Conservation (phyloP, 2,888 invertebrate species). For the Gandaritis pyraliata region DNA sequence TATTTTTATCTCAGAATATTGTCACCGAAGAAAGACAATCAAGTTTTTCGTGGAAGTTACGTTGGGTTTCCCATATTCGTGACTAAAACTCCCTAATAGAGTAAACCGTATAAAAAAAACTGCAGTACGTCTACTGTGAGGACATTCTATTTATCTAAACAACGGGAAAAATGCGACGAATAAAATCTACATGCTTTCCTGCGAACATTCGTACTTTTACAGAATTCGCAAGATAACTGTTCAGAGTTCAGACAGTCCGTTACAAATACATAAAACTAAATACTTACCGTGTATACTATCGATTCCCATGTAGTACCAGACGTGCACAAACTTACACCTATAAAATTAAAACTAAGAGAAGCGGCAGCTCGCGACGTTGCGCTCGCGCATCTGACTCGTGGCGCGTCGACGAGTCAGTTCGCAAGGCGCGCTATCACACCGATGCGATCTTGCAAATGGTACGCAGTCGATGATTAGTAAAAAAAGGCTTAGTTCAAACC, state of each 20-base stretch:
- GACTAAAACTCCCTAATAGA: too few relatives aligned
- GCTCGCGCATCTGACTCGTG: conserved; percentile 65
- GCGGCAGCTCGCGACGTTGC: conserved; percentile 54
- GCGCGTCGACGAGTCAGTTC: conserved; percentile 48
- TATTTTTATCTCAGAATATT: not conserved
- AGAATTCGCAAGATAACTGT: not conserved
- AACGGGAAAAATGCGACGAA: conserved; percentile 18
- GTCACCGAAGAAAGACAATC: too few relatives aligned
- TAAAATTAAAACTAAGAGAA: conserved; percentile 47
- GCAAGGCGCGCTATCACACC: conserved; percentile 65
- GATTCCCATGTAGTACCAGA: conserved; percentile 51
- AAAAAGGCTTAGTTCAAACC: not conserved
- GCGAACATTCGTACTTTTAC: not conserved
- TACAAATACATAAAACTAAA: conserved; percentile 37
- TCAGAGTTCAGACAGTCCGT: conserved; percentile 38
- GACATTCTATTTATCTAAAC: not conserved
- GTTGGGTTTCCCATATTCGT: too few relatives aligned
- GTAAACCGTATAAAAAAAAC: too few relatives aligned
- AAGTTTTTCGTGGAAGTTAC: too few relatives aligned
- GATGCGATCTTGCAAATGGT: conserved; percentile 41
- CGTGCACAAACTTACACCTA: conserved; percentile 46
- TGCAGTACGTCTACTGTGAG: not conserved
- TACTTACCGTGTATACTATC: conserved; percentile 60
- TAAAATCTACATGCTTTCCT: conserved; percentile 13
- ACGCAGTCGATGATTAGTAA: not conserved